Base-by-base conservation (phyloP, 2,113 vertebrate genomes). In the Halichoerus grypus region DNA sequence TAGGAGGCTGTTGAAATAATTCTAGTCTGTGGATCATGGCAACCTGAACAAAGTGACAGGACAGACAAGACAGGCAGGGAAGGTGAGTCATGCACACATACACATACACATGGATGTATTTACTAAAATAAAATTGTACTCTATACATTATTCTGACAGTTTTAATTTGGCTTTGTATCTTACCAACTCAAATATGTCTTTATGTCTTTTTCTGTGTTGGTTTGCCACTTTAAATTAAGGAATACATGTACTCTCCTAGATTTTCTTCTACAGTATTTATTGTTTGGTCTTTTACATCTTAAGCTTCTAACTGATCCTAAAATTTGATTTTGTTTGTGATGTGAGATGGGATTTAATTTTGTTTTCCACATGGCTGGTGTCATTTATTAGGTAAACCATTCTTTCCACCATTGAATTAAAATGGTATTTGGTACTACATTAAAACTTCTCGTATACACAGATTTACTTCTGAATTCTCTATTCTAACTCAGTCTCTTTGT, bases 241-340 rank as follows among this genome's bases (percentile, higher is more conserved):
- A 36, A 92, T 79, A 22, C 12, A 36, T 31, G 21, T 8, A 69
- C 0, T 88, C 39, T 80, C 31, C 59, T 86, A 80, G 57, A 86
- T 96, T 94, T 86, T 92, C 11, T 76, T 89, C 51, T 89, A 59
- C 24, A 95, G 33, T 92, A 57, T 61, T 86, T 86, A 61, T 94
- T 96, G 53, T 51, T 76, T 31, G 79, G 2, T 77, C 7, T 90
- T 84, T 84, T 88, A 39, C 59, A 74, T 79, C 91, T 72, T 92
- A 79, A 86, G 7, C 4, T 90, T 91, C 94, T 69, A 59, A 26
- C 79, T 95, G 18, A 80, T 59, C 33, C 31, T 90, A 24, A 46
- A 84, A 74, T 93, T 91, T 93, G 36, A 85, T 74, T 93, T 93
- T 79, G 33, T n/a, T 76, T 87, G 53, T 86, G 28, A 19, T 81